Evolutionary conservation across 1,140 invertebrate species (phyloP).

Genomic region (Adoxophyes honmai): DNA sequence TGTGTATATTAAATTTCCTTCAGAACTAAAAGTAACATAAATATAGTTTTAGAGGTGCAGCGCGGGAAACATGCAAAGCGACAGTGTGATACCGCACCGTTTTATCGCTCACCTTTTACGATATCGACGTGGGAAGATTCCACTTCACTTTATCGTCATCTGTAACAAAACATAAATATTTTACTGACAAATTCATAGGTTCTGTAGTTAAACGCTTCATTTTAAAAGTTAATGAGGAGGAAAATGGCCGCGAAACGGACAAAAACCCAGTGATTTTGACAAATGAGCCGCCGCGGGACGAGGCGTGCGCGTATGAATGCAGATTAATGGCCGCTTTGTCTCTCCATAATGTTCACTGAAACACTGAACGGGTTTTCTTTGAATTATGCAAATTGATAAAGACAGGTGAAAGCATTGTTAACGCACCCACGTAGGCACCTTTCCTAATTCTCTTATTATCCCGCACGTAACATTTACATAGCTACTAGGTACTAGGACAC

Average conservation of each 20-base stretch:
- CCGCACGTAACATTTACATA: not conserved
- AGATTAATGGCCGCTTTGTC: constrained; percentile 14
- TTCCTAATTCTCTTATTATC: not conserved
- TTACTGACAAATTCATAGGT: constrained; percentile 8
- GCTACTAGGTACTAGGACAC: not conserved
- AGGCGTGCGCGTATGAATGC: constrained; percentile 10
- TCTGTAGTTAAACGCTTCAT: constrained; percentile 7
- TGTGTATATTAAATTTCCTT: not conserved
- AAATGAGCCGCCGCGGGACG: constrained; percentile 16
- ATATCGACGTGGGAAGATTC: constrained; percentile 1
- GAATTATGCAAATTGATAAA: constrained; percentile 2
- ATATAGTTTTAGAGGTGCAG: not conserved
- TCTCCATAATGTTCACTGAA: not conserved
- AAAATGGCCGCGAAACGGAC: constrained; percentile 10
- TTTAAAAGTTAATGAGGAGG: constrained; percentile 8
- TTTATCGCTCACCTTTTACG: constrained; percentile 11
- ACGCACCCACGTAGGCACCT: too few species aligned
- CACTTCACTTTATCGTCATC: constrained; percentile 14
- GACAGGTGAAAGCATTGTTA: not conserved
- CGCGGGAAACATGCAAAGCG: not conserved
- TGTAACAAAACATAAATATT: constrained; percentile 11
- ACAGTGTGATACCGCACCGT: not conserved
- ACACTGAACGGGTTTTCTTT: not conserved
- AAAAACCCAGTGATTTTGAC: constrained; percentile 17
- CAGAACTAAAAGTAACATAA: not conserved